phyloP scores from a whole-genome alignment of 2,797 vertebrate species.

The Enteromius paludinosus region DNA sequence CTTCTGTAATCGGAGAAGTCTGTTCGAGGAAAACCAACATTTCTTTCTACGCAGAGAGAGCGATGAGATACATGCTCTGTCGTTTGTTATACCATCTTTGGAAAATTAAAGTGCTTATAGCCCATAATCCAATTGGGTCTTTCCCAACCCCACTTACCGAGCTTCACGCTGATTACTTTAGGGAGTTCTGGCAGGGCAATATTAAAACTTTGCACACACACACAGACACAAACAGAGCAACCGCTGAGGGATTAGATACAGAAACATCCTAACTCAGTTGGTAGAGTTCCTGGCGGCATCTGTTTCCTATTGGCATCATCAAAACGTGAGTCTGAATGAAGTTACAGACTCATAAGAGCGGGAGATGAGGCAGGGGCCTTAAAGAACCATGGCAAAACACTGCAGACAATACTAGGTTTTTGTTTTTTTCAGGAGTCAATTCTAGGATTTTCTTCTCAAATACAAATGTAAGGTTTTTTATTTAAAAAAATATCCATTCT shows the following conservation, averaged over 20 bases:
- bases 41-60: constrained; percentile 63
- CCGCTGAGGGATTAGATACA: constrained; percentile 52
- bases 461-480: too few species aligned
- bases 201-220: constrained; percentile 77
- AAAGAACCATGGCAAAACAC: not conserved
- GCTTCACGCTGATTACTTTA: constrained; percentile 73
- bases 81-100: constrained; percentile 68
- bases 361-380: constrained; percentile 27
- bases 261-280: constrained; percentile 75
- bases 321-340: constrained; percentile 72
- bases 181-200: constrained; percentile 76
- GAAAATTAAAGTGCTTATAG: constrained; percentile 83
- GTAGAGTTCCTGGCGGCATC: constrained; percentile 80
- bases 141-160: constrained; percentile 53
- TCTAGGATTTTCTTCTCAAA: not conserved
- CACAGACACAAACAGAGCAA: constrained; percentile 60
- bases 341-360: constrained; percentile 56
- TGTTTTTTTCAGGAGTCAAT: not conserved
- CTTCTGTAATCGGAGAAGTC: constrained; percentile 52
- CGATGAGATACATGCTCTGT: constrained; percentile 72
- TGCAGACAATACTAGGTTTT: not conserved
- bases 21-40: constrained; percentile 44
- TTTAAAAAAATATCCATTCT: not conserved
- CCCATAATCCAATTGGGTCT: constrained; percentile 80
- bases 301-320: constrained; percentile 69